Base-by-base conservation (phyloP, 2,888 invertebrate species). In the Alentia gelatinosa region DNA sequence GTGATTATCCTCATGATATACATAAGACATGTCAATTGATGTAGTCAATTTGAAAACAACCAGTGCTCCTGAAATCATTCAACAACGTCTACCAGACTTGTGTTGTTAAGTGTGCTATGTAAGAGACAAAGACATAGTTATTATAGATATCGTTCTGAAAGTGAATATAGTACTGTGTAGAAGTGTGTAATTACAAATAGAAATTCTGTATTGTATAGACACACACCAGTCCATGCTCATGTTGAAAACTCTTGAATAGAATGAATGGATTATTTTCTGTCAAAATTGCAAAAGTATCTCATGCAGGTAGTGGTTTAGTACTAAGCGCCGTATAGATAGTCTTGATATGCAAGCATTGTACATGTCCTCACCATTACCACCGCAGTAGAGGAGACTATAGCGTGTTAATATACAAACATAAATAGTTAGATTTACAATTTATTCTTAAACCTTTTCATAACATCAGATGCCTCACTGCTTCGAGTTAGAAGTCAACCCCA, bases 341-440 rank as follows among this genome's bases (percentile, higher is more conserved):
- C 12, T 68, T 68, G 68, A 68, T 68, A 68, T 68, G 68, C 68
- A 68, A 68, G 68, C 68, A 68, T 68, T 68, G 23, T 68, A n/a
- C 68, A 68, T 26, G 26, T 30, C 68, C 68, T 68, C 12, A 68
- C 68, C 68, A 30, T 68, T 30, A 68, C 26, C 68, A 56, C 5
- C 56, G n/a, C 56, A 56, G 68, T 26, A 68, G 68, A 15, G 26
- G 30, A 68, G 33, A 30, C 68, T 19, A 7, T 47, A 47, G 9
- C 7, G 7, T 47, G 19, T 47, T 47, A 19, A n/a, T n/a, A n/a
- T n/a, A n/a, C n/a, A n/a, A n/a, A n/a, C n/a, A n/a, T n/a, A n/a
- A n/a, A n/a, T n/a, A n/a, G n/a, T n/a, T n/a, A n/a, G n/a, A n/a
- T n/a, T n/a, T n/a, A n/a, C n/a, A n/a, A n/a, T n/a, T n/a, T n/a